A percentile compares a stretch with the other conserved stretches of the same genome.
These are phyloP conservation scores for Minunthozetes semirufus DNA, from an alignment of 2,888 invertebrate species.

Conservation along the genomic window DNA sequence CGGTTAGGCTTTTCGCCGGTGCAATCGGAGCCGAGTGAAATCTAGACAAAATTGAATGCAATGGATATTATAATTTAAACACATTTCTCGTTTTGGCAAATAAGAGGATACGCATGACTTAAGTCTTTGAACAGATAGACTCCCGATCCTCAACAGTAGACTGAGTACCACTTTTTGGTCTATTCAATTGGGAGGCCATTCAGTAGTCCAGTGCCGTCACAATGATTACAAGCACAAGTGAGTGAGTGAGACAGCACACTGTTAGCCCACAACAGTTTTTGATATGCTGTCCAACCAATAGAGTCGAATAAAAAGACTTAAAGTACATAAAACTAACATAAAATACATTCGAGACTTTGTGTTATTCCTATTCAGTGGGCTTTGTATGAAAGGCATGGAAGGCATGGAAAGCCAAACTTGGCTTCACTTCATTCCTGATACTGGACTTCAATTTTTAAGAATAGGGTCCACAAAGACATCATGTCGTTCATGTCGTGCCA, in stretches of 20 bases:
- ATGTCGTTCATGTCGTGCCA: conserved; percentile 13
- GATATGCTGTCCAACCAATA: neutral
- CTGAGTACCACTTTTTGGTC: conserved; percentile 23
- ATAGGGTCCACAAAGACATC: neutral
- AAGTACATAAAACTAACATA: neutral
- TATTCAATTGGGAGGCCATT: neutral
- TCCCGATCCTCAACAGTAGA: too few relatives aligned
- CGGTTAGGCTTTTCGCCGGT: too few relatives aligned
- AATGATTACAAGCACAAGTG: neutral
- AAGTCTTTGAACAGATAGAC: conserved; percentile 9
- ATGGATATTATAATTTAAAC: conserved; percentile 25
- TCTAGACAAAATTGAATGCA: conserved; percentile 6
- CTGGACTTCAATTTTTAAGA: neutral
- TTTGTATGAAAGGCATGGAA: neutral
- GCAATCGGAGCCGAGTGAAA: too few relatives aligned
- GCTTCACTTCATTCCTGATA: neutral
- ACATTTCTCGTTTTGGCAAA: conserved; percentile 14
- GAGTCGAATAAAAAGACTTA: neutral
- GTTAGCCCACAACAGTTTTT: neutral
- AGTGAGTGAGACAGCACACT: neutral
- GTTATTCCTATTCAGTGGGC: neutral
- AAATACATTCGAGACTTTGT: neutral
- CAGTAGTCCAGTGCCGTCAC: neutral
- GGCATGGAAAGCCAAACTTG: too few relatives aligned
- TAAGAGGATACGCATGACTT: conserved; percentile 25